Evolutionary conservation across 1,140 invertebrate genomes (phyloP).

Genomic region (Hycleus phaleratus): DNA sequence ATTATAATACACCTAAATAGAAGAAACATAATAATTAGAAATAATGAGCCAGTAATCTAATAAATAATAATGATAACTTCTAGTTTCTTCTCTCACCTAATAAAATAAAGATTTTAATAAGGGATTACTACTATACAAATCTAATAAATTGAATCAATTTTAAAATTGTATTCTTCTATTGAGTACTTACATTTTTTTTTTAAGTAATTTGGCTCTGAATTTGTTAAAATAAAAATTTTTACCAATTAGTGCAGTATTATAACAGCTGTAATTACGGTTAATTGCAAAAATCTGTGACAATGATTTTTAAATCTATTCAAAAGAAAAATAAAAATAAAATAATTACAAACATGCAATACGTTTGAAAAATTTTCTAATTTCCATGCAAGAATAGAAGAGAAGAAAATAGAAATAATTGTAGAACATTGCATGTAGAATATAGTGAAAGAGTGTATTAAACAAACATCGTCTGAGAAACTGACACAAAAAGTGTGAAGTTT

Average conservation of each 20-base stretch:
- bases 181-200: no score
- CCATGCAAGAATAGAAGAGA: slow-evolving; percentile 24
- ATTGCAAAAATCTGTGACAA: neutral
- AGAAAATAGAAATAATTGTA: slow-evolving; percentile 23
- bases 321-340: neutral
- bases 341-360: slow-evolving; percentile 17
- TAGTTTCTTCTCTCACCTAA: slow-evolving; percentile 10
- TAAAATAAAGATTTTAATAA: no score
- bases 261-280: neutral
- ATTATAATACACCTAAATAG: no score
- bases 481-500: slow-evolving; percentile 25
- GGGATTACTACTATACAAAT: no score
- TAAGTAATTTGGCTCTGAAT: no score
- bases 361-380: slow-evolving; percentile 3
- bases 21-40: no score
- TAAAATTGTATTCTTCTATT: no score
- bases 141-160: no score
- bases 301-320: neutral
- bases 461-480: slow-evolving; percentile 22
- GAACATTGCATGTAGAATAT: neutral
- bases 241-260: no score
- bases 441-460: slow-evolving; percentile 25
- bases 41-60: no score
- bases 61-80: neutral
- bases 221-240: no score